A percentile compares a stretch with the other conserved stretches of the same genome.
These are phyloP conservation scores for Macquaria ambigua DNA, from an alignment of 2,113 vertebrate genomes.

Conservation along the genomic window DNA sequence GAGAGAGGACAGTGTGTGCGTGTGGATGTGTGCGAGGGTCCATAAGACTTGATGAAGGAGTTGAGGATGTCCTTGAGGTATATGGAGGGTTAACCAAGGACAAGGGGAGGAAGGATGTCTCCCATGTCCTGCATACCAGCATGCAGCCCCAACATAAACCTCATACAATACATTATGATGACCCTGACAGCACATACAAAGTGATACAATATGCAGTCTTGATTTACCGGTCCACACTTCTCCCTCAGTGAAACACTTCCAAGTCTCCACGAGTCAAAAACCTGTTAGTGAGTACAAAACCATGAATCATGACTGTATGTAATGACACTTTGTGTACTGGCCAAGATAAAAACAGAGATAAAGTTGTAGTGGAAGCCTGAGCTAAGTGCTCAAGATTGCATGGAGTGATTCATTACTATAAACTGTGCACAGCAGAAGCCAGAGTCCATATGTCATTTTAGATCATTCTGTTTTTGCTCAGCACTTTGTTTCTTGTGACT, in stretches of 20 bases:
- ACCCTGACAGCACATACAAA: slow-evolving; percentile 2
- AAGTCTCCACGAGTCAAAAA: slow-evolving; percentile 6
- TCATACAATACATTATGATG: slow-evolving; percentile 1
- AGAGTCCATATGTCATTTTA: background rate
- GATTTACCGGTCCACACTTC: slow-evolving; percentile 28
- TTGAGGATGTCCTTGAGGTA: background rate
- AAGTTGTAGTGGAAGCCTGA: background rate
- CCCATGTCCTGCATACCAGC: slow-evolving; percentile 12
- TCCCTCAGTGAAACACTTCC: background rate
- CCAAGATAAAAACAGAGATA: slow-evolving; percentile 37
- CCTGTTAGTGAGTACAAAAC: slow-evolving; percentile 16
- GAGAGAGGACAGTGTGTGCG: slow-evolving; percentile 28
- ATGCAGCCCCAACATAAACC: slow-evolving; percentile 19
- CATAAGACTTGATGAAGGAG: slow-evolving; percentile 25
- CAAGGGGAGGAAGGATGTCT: background rate
- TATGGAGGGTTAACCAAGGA: slow-evolving; percentile 27
- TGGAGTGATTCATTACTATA: background rate
- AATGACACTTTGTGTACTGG: slow-evolving; percentile 14
- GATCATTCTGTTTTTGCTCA: slow-evolving; percentile 12
- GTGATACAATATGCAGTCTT: background rate
- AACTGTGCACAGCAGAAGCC: background rate
- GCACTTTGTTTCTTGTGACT: background rate
- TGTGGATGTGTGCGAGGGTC: slow-evolving; percentile 16
- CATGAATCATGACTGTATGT: slow-evolving; percentile 28
- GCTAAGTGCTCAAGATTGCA: slow-evolving; percentile 5